phyloP scores from a whole-genome alignment of 1,140 invertebrate species.

The Tribolium madens region DNA sequence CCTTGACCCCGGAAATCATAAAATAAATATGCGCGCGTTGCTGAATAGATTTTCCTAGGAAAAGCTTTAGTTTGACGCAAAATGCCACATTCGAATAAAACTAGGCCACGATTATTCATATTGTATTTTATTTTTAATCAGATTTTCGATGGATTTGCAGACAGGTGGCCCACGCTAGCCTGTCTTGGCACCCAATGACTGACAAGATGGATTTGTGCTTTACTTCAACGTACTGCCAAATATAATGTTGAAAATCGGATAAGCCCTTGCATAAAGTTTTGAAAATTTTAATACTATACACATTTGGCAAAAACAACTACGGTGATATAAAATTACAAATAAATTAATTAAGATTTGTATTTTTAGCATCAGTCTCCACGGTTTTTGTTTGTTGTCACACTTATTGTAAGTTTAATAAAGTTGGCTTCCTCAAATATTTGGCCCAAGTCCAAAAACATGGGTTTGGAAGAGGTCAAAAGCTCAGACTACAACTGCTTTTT shows the following conservation, averaged over 20 bases:
- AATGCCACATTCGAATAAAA: constrained; percentile 7
- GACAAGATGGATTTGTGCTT: constrained; percentile 8
- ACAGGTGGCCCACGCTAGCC: constrained; percentile 11
- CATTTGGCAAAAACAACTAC: not conserved
- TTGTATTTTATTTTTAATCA: not conserved
- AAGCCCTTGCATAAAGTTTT: too few species aligned
- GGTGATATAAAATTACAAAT: not conserved
- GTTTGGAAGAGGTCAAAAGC: constrained; percentile 6
- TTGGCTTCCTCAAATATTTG: constrained; percentile 29
- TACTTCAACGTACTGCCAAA: not conserved
- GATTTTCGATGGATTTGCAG: constrained; percentile 5
- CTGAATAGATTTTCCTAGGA: constrained; percentile 24
- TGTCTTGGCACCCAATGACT: constrained; percentile 8
- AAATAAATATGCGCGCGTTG: constrained; percentile 17
- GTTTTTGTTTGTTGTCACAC: constrained; percentile 7
- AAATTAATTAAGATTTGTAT: not conserved
- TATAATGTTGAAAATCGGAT: not conserved
- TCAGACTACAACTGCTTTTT: constrained; percentile 7
- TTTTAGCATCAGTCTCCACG: not conserved
- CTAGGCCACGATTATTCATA: not conserved
- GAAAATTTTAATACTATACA: not conserved
- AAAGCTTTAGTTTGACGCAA: constrained; percentile 11
- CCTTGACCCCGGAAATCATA: constrained; percentile 30
- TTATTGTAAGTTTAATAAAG: constrained; percentile 23
- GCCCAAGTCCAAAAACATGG: not conserved